Conservation (phyloP, 2,888 invertebrate species). For the Polydrusus pterygomalis region DNA sequence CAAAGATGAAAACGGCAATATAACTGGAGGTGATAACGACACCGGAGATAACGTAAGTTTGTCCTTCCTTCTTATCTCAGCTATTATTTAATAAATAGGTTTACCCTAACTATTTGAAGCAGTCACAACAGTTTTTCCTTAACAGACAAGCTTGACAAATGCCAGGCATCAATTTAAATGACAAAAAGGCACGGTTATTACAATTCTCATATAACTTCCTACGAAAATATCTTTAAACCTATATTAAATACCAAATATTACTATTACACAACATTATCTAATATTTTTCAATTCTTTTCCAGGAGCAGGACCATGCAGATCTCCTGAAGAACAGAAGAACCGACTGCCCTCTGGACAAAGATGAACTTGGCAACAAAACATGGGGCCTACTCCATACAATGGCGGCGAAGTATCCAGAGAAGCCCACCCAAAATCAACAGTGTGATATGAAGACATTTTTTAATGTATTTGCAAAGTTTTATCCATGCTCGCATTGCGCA, state of each 20-base stretch:
- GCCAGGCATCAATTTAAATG: background rate
- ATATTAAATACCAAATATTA: too few species aligned
- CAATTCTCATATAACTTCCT: background rate
- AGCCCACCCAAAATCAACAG: slow-evolving; percentile 82
- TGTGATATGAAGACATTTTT: slow-evolving; percentile 89
- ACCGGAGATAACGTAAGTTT: slow-evolving; percentile 26
- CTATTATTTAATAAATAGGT: background rate
- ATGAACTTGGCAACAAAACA: slow-evolving; percentile 84
- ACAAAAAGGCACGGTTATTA: background rate
- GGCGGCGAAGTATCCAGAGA: slow-evolving; percentile 94
- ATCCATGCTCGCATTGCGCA: slow-evolving; percentile 95
- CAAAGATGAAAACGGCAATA: slow-evolving; percentile 55
- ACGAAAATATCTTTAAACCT: background rate
- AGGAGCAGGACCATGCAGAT: slow-evolving; percentile 7
- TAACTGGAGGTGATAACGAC: slow-evolving; percentile 21
- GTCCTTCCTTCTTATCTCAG: background rate
- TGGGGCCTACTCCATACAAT: slow-evolving; percentile 98
- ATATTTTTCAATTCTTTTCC: background rate
- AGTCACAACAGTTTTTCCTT: background rate
- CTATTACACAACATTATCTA: slow-evolving; percentile 26
- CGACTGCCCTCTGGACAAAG: slow-evolving; percentile 87
- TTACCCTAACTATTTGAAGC: background rate
- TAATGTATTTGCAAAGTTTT: slow-evolving; percentile 88
- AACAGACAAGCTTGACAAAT: background rate
- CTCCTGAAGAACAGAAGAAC: slow-evolving; percentile 58